Conservation (phyloP, 1,140 invertebrate species). For the Drosophila melanica region DNA sequence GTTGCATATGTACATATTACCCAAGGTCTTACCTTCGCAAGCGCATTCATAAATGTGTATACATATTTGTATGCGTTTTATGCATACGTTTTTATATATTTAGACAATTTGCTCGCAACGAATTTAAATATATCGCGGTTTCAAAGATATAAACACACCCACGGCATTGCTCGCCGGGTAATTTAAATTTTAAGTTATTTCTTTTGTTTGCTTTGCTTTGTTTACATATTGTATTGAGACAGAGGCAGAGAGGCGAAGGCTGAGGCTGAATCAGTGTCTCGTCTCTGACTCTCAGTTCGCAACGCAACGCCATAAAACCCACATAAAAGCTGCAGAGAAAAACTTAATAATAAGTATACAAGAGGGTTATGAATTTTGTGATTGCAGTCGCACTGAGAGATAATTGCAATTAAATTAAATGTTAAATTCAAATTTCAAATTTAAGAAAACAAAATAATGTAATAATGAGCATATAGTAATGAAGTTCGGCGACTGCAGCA, state of each 20-base stretch:
- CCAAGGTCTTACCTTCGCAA: constrained; percentile 73
- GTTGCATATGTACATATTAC: constrained; percentile 61
- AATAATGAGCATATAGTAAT: not conserved
- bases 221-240: constrained; percentile 24
- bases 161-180: constrained; percentile 84
- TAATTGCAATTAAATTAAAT: constrained; percentile 27
- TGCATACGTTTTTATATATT: constrained; percentile 34
- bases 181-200: constrained; percentile 62
- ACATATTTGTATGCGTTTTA: constrained; percentile 32
- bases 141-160: constrained; percentile 75
- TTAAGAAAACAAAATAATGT: constrained; percentile 15
- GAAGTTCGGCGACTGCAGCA: not conserved
- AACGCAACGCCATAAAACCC: constrained; percentile 61
- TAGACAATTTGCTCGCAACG: constrained; percentile 54
- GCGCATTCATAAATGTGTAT: constrained; percentile 63
- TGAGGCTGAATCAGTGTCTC: constrained; percentile 58
- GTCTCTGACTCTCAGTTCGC: constrained; percentile 56
- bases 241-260: constrained; percentile 51
- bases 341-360: constrained; percentile 82
- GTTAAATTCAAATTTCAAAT: constrained; percentile 4
- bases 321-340: constrained; percentile 82
- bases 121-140: constrained; percentile 83
- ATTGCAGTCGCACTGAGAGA: constrained; percentile 34
- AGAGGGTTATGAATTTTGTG: constrained; percentile 64
- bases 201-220: constrained; percentile 36